These are phyloP conservation scores for Drosophila borealis DNA, from an alignment of 2,888 invertebrate species.

Conservation along the genomic window DNA sequence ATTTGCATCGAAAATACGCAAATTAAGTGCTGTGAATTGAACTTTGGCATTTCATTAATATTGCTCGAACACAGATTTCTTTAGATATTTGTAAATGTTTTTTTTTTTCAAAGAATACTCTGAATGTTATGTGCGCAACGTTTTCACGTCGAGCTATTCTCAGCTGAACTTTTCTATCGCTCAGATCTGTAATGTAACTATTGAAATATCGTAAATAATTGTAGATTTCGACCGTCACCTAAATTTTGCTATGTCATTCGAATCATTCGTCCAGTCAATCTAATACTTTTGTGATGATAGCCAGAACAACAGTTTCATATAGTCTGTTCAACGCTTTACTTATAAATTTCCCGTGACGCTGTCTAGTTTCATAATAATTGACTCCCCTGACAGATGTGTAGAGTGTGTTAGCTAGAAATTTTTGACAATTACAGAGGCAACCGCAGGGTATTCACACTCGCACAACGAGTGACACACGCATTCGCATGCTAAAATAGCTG, in stretches of 20 bases:
- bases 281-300: not conserved
- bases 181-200: too few relatives aligned
- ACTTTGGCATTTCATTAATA: conserved; percentile 17
- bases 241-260: too few relatives aligned
- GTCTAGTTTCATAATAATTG: conserved; percentile 6
- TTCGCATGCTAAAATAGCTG: conserved; percentile 43
- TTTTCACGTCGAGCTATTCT: too few relatives aligned
- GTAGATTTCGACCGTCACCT: too few relatives aligned
- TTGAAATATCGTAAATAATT: too few relatives aligned
- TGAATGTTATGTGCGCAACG: too few relatives aligned
- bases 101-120: too few relatives aligned
- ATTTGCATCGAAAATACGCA: conserved; percentile 22
- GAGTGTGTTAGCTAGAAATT: conserved; percentile 24
- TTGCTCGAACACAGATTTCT: conserved; percentile 9
- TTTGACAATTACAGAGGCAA: conserved; percentile 43
- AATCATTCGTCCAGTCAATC: not conserved
- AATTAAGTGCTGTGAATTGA: conserved; percentile 16
- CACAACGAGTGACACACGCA: not conserved
- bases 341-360: conserved; percentile 6
- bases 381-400: not conserved
- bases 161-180: too few relatives aligned
- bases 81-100: not conserved
- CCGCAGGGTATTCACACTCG: conserved; percentile 43
- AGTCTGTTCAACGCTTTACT: not conserved
- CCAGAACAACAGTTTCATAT: not conserved